These are phyloP conservation scores for Umimayanthus chanpuru DNA, from an alignment of 92 coral and sea anemone genomes.

Conservation along the genomic window DNA sequence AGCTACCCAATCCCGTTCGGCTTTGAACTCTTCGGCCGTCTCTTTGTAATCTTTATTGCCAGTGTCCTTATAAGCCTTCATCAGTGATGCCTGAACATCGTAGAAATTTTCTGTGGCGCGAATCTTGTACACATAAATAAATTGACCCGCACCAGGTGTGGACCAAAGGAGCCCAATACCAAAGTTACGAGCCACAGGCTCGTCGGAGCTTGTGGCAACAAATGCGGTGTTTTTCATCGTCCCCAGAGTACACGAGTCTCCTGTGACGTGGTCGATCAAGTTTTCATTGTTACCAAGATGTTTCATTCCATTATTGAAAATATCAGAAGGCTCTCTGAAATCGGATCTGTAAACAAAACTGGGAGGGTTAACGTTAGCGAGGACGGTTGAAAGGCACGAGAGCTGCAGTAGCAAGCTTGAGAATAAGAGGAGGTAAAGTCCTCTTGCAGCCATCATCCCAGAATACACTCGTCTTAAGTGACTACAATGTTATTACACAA, in stretches of 20 bases:
- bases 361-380: not conserved
- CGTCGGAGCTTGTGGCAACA: not conserved
- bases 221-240: not conserved
- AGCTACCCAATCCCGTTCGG: not conserved
- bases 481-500: no score
- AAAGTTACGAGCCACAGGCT: not conserved
- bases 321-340: not conserved
- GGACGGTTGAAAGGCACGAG: not conserved
- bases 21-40: not conserved
- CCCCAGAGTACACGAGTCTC: not conserved
- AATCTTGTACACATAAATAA: not conserved
- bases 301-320: not conserved
- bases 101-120: not conserved
- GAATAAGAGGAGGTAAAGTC: not conserved
- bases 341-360: not conserved
- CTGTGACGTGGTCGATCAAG: not conserved
- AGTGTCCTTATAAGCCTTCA: not conserved
- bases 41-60: not conserved
- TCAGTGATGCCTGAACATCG: not conserved
- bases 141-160: not conserved
- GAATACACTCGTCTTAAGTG: not conserved
- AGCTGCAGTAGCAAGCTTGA: not conserved
- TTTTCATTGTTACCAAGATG: not conserved
- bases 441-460: not conserved
- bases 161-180: not conserved